These are phyloP conservation scores for Triplophysa tibetana DNA, from an alignment of 2,113 vertebrate species.

Conservation along the genomic window DNA sequence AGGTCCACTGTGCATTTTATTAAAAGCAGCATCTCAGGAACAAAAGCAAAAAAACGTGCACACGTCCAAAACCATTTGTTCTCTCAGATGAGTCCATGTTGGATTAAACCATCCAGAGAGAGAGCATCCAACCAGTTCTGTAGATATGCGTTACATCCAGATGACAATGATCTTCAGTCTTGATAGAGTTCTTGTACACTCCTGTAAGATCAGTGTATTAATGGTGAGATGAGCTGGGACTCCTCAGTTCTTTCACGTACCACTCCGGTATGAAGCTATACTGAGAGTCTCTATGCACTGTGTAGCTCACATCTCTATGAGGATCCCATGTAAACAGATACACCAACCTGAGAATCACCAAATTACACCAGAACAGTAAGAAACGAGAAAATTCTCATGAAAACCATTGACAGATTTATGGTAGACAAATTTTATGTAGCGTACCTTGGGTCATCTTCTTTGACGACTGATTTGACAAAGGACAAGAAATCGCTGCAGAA, in stretches of 20 bases:
- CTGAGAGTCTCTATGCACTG: slow-evolving; percentile 74
- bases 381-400: neutral
- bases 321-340: slow-evolving; percentile 86
- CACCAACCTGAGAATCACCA: slow-evolving; percentile 71
- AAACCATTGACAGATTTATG: neutral
- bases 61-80: neutral
- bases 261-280: slow-evolving; percentile 81
- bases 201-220: neutral
- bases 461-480: slow-evolving; percentile 77
- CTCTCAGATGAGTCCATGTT: no score
- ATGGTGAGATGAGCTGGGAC: slow-evolving; percentile 2
- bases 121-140: no score
- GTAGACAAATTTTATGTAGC: neutral
- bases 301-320: slow-evolving; percentile 77
- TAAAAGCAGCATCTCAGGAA: no score
- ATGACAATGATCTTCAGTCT: no score
- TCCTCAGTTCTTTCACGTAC: slow-evolving; percentile 76
- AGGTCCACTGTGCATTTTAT: no score
- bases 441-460: slow-evolving; percentile 81
- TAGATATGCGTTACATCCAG: no score
- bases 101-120: no score
- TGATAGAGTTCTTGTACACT: no score
- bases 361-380: neutral
- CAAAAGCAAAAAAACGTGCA: neutral
- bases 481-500: slow-evolving; percentile 87